phyloP scores from a whole-genome alignment of 2,888 invertebrate species.

The Ernsta delagoae region DNA sequence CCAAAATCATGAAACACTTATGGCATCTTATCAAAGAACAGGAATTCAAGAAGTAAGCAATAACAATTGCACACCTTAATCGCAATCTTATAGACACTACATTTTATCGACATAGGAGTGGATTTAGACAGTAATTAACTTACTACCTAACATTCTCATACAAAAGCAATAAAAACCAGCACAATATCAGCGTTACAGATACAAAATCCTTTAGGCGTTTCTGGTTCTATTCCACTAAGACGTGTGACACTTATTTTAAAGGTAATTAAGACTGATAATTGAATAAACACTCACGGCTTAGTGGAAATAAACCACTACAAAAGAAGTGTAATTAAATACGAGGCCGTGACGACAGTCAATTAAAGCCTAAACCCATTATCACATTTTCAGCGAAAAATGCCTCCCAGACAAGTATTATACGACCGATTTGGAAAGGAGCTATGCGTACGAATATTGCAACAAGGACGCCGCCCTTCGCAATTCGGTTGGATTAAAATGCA shows the following conservation, averaged over 20 bases:
- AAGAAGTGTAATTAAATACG: constrained; percentile 42
- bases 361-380: constrained; percentile 79
- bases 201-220: constrained; percentile 27
- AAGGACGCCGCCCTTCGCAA: constrained; percentile 46
- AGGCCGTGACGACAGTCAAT: constrained; percentile 65
- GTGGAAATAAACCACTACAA: constrained; percentile 18
- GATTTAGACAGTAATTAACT: constrained; percentile 80
- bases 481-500: constrained; percentile 51
- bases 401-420: constrained; percentile 51
- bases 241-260: constrained; percentile 4
- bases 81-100: constrained; percentile 69
- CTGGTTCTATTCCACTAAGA: constrained; percentile 10
- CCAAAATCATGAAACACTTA: constrained; percentile 47
- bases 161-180: constrained; percentile 44
- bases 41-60: constrained; percentile 52
- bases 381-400: constrained; percentile 67
- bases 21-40: constrained; percentile 48
- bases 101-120: constrained; percentile 72
- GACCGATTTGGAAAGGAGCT: constrained; percentile 52
- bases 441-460: constrained; percentile 19
- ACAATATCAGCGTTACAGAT: constrained; percentile 42
- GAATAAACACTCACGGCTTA: constrained; percentile 1
- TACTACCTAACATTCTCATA: constrained; percentile 53
- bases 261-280: background rate
- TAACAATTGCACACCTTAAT: constrained; percentile 79